Percentiles rank a stretch among this genome's conserved stretches.
These are phyloP conservation scores for Megaceryle maxima DNA, from an alignment of 2,113 vertebrate genomes.

Conservation along the genomic window DNA sequence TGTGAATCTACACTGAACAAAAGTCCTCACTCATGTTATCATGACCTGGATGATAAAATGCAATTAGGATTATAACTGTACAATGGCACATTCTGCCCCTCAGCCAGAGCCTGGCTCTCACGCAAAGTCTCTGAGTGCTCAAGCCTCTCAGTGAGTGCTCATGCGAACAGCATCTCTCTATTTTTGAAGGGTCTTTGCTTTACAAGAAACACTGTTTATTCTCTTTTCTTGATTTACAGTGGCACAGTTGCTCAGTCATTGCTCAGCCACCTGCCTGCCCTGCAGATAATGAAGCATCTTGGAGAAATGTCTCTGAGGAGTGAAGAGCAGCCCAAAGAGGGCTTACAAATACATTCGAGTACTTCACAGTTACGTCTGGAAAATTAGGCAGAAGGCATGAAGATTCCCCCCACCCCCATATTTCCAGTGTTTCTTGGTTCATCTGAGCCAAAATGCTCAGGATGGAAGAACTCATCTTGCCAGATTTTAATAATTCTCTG, in stretches of 20 bases:
- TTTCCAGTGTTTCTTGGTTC: background rate
- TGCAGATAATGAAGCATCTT: background rate
- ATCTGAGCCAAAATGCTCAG: background rate
- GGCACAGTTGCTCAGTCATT: background rate
- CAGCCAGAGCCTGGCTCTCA: background rate
- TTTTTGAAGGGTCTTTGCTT: background rate
- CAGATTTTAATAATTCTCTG: background rate
- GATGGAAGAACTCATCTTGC: background rate
- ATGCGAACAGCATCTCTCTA: background rate
- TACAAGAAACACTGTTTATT: background rate
- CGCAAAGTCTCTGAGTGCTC: accelerated
- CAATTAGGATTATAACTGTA: background rate
- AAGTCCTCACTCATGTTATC: background rate
- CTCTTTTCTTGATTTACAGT: background rate
- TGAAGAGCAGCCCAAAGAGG: background rate
- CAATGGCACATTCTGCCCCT: background rate
- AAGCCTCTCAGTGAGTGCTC: background rate
- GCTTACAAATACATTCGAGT: background rate
- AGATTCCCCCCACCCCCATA: background rate
- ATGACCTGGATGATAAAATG: background rate
- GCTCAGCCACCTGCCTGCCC: background rate
- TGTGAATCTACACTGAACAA: background rate
- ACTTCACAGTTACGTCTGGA: background rate
- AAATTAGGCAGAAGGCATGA: background rate
- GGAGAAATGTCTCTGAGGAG: background rate